Conservation (phyloP, 1,140 invertebrate species). For the Lucilia sericata region DNA sequence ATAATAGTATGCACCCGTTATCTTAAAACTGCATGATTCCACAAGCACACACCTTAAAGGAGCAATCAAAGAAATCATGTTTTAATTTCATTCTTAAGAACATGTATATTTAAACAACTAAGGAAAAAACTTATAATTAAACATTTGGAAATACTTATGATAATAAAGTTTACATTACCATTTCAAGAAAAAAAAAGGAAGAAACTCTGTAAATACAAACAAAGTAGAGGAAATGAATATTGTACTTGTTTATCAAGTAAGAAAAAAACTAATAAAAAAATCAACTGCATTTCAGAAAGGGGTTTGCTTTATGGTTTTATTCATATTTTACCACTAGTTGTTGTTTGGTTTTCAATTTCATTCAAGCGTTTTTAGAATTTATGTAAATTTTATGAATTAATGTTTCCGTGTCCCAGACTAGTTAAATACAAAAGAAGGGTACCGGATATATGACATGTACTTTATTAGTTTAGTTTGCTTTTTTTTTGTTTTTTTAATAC, state of each 20-base stretch:
- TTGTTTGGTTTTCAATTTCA: neutral
- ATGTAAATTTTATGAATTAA: slow-evolving; percentile 30
- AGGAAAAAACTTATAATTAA: no score
- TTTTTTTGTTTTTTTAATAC: no score
- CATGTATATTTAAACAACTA: neutral
- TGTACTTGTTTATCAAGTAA: neutral
- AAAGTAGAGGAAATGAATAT: neutral
- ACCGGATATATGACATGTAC: slow-evolving; percentile 3
- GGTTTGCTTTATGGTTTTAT: neutral
- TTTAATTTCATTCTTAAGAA: neutral
- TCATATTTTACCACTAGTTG: neutral
- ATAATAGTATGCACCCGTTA: slow-evolving; percentile 8
- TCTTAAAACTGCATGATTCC: neutral
- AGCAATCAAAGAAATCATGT: neutral
- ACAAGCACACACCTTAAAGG: neutral
- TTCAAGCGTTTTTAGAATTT: neutral
- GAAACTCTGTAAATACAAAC: neutral
- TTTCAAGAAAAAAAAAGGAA: neutral
- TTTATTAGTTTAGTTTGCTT: neutral
- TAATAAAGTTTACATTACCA: slow-evolving; percentile 1
- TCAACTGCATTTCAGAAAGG: neutral
- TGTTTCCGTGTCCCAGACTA: slow-evolving; percentile 2
- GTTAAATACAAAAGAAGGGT: neutral
- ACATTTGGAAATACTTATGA: neutral
- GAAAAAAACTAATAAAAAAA: neutral